Base-by-base conservation (phyloP, 1,140 invertebrate genomes). In the Mercenaria mercenaria region DNA sequence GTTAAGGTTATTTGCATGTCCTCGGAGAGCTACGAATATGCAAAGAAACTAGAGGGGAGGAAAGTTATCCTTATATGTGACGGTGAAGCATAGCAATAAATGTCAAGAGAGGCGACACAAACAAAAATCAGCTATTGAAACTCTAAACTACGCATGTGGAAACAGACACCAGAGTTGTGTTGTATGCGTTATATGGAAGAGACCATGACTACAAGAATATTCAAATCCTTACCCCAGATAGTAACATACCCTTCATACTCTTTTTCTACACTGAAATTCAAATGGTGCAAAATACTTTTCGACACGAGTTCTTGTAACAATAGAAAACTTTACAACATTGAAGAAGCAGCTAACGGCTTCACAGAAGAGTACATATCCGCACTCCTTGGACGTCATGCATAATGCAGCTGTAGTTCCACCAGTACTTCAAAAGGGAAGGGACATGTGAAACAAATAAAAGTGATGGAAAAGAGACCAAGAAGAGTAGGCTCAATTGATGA, bases 181-280 rank as follows among this genome's bases (percentile, higher is more conserved):
- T n/a, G n/a, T n/a, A n/a, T n/a, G n/a, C n/a, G n/a, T n/a, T n/a
- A n/a, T n/a, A n/a, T n/a, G n/a, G n/a, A n/a, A n/a, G n/a, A n/a
- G n/a, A n/a, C n/a, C n/a, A n/a, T n/a, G n/a, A n/a, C n/a, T n/a
- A n/a, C n/a, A n/a, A n/a, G n/a, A n/a, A n/a, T n/a, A n/a, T n/a
- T n/a, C n/a, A n/a, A n/a, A n/a, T n/a, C n/a, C n/a, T n/a, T n/a
- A n/a, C n/a, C n/a, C 89, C 91, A 80, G 91, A 92, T 56, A 85
- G 72, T 59, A 80, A 92, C 26, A 79, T 90, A 50, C 90, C 90
- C 64, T 92, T 84, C 52, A 88, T 92, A 18, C n/a, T 90, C 26
- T 67, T 92, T 26, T 72, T 85, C 64, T 90, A 90, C 74, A 67
- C 47, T 23, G 18, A 29, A 76, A 13, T 1, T 59, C 90, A 20